Evolutionary conservation across 1,140 invertebrate species (phyloP).

Genomic region (Octopus sinensis): DNA sequence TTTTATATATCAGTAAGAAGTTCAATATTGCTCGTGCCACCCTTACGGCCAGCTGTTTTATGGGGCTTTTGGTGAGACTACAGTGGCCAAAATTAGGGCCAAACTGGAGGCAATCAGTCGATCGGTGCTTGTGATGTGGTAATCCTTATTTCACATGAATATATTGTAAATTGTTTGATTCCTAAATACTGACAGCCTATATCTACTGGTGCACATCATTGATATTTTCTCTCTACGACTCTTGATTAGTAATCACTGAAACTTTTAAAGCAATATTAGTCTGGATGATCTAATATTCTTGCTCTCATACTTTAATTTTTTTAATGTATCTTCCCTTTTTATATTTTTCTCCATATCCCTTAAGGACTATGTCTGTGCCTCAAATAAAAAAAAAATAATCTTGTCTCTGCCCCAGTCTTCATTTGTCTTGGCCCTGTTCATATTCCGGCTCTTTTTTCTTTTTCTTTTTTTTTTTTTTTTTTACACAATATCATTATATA

Average conservation of each 20-base stretch:
- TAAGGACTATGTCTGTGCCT: constrained; percentile 4
- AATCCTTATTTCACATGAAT: constrained; percentile 16
- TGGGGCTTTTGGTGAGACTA: constrained; percentile 15
- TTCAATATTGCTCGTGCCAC: constrained; percentile 14
- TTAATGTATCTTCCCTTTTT: neutral
- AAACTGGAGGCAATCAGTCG: neutral
- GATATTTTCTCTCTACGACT: neutral
- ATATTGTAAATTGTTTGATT: constrained; percentile 7
- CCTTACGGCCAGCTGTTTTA: constrained; percentile 16
- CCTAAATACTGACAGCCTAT: constrained; percentile 8
- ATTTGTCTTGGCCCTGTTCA: constrained; percentile 28
- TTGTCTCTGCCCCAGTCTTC: constrained; percentile 23
- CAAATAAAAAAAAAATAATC: neutral
- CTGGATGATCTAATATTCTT: too few relatives aligned
- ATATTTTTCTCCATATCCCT: neutral
- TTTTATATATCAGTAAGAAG: constrained; percentile 18
- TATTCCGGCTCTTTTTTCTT: constrained; percentile 40
- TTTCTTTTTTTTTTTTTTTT: constrained; percentile 35
- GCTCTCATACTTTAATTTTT: too few relatives aligned
- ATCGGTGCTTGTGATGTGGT: constrained; percentile 12
- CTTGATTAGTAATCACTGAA: neutral
- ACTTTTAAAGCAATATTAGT: too few relatives aligned
- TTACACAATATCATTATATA: neutral
- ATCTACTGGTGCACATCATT: constrained; percentile 10
- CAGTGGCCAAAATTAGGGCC: constrained; percentile 11